Base-by-base conservation (phyloP, 2,113 vertebrate genomes). In the Takifugu bimaculatus region DNA sequence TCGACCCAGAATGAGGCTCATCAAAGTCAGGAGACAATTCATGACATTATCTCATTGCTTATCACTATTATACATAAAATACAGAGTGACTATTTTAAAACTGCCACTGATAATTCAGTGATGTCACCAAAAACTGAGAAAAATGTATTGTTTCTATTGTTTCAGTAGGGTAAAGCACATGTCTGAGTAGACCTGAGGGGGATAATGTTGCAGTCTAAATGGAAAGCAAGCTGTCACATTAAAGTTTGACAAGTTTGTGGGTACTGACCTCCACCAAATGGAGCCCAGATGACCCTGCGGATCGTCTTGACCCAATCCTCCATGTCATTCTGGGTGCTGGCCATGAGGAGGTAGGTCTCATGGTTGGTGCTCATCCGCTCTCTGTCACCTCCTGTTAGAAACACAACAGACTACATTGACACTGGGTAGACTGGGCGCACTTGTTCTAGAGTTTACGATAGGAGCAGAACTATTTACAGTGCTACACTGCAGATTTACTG, bases 331-430 rank as follows among this genome's bases (percentile, higher is more conserved):
- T 98, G 96, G 52, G 94, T 96, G 90, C 93, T 95, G 58, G 97
- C 96, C 96, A 99, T 99, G 80, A 99, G 96, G n/a, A 99, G 95
- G 79, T 98, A 98, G 0, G 95, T 99, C 87, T 99, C 97, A 98
- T 98, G 96, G 87, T 96, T 96, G 69, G 94, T 89, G 88, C 96
- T 98, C 96, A 98, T 99, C 88, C 96, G 96, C 85, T 98, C 96
- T 70, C 94, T 92, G 79, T 98, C 96, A 70, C 90, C 93, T 86
- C 95, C 97, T 99, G 82, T 28, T 62, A 44, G 11, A 70, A 64
- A 57, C 5, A 50, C 32, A 47, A 86, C 47, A 89, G 25, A 83
- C 50, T 58, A 20, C 60, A 78, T 54, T 56, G 60, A 66, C 6
- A 68, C 32, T 26, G 2, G 35, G 58, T 59, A 64, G 71, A 53